phyloP scores from a whole-genome alignment of 2,888 invertebrate genomes.

The Euzetes globulus region DNA sequence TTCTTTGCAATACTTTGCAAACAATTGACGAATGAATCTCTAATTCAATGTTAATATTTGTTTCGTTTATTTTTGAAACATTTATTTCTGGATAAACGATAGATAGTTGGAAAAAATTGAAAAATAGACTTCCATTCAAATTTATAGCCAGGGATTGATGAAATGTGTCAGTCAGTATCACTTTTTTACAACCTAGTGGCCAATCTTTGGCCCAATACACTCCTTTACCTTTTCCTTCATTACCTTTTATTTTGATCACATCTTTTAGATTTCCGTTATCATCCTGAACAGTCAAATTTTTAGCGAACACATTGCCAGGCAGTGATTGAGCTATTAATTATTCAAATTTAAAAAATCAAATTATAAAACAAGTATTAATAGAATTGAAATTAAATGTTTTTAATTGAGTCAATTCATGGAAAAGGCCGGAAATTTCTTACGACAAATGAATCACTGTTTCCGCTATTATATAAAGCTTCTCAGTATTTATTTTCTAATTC shows the following conservation, averaged over 20 bases:
- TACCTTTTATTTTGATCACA: neutral
- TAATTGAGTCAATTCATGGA: too few species aligned
- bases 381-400: too few species aligned
- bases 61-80: neutral
- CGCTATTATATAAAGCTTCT: too few species aligned
- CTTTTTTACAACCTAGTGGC: neutral
- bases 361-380: too few species aligned
- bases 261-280: neutral
- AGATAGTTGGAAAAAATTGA: neutral
- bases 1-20: neutral
- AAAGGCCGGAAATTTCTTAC: too few species aligned
- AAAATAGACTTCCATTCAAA: neutral
- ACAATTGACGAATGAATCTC: neutral
- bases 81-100: neutral
- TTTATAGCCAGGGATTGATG: neutral
- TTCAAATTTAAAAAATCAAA: neutral
- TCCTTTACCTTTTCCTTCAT: neutral
- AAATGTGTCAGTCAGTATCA: neutral
- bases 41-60: neutral
- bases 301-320: neutral
- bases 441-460: too few species aligned
- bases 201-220: neutral
- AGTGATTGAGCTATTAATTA: neutral
- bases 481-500: too few species aligned
- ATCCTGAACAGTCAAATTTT: neutral